Evolutionary conservation across 2,888 invertebrate genomes (phyloP), one percentile per base, ranked within the genome.

Genomic region (Chironomus tentans): DNA sequence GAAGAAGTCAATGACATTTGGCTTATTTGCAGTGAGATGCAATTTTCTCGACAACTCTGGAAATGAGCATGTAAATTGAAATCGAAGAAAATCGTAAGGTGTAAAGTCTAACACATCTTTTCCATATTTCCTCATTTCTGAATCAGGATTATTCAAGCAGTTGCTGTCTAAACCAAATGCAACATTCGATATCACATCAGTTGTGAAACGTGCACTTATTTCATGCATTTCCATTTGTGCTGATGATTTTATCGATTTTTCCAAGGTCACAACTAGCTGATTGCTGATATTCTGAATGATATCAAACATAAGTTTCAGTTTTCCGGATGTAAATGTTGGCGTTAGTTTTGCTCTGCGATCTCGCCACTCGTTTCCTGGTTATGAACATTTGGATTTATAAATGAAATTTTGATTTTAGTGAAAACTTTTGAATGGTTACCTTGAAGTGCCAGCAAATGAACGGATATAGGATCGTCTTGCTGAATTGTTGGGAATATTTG

Each of bases 401-500:
- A 24, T 2, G 15, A 56, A 56, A 56, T n/a, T 50, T n/a, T 5
- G 15, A 56, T 56, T 56, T 18, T 56, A 2, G 4, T 56, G 7
- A 56, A 18, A 18, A n/a, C 7, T 56, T 56, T 5, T 56, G 2
- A 15, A n/a, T 24, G 22, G 47, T 70, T 21, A 2, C 84, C 85
- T 3, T 82, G 82, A 38, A 83, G 76, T 12, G 79, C 78, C 3
- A 70, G 12, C 21, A 70, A 70, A 70, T 70, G 48, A 5, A 48
- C 70, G 24, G 70, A 70, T 2, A 70, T 48, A 15, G 68, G 48
- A 21, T 68, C 68, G 18, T 74, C 74, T 46, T 10, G 38, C 38
- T 38, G 10, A 10, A 2, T 7, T 38, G 1, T 38, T 38, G 38
- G 10, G 38, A 10, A 38, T 38, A 38, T 28, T 24, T 28, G n/a